phyloP scores from a whole-genome alignment of 2,888 invertebrate genomes.

The Drosophila sordidula region DNA sequence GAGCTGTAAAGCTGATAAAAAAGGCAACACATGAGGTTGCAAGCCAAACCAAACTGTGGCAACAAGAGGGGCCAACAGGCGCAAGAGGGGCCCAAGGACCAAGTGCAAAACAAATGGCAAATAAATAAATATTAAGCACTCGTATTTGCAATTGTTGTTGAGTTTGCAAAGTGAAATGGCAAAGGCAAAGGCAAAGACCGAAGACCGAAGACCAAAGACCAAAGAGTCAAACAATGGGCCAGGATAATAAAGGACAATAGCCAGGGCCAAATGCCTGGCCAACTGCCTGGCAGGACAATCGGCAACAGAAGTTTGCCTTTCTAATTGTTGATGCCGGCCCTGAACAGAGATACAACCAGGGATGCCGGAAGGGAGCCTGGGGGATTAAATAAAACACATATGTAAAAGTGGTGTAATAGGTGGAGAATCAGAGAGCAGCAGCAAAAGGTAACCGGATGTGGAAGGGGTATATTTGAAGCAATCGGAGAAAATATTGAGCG shows the following conservation, averaged over 20 bases:
- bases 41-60: conserved; percentile 53
- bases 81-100: neutral
- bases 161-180: conserved; percentile 45
- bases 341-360: conserved; percentile 9
- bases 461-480: no score
- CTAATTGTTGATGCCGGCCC: conserved; percentile 5
- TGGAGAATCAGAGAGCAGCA: no score
- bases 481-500: no score
- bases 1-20: conserved; percentile 12
- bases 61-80: neutral
- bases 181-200: conserved; percentile 23
- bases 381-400: no score
- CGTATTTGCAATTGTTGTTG: conserved; percentile 55
- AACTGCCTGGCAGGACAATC: neutral
- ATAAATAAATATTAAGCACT: conserved; percentile 69
- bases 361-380: neutral
- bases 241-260: conserved; percentile 23
- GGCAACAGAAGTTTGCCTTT: conserved; percentile 20
- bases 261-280: no score
- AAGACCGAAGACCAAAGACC: conserved; percentile 9
- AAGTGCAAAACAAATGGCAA: conserved; percentile 51
- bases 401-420: no score
- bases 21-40: conserved; percentile 24
- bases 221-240: conserved; percentile 32
- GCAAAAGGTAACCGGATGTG: no score